A percentile compares a stretch with the other conserved stretches of the same genome.
These are phyloP conservation scores for Hetaerina americana DNA, from an alignment of 1,140 invertebrate genomes.

Conservation along the genomic window DNA sequence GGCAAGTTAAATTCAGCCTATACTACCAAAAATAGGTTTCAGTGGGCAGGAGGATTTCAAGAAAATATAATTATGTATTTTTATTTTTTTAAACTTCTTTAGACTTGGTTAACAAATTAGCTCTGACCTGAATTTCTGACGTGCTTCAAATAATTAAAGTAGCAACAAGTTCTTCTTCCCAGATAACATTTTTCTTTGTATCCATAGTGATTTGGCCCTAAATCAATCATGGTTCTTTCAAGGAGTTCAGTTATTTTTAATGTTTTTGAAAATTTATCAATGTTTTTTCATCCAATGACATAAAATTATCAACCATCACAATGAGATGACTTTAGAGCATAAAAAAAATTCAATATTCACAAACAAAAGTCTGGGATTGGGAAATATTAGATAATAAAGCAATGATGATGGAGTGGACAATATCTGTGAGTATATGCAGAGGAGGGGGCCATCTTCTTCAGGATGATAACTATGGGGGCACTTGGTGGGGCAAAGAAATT, in stretches of 20 bases:
- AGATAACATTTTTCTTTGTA: background rate
- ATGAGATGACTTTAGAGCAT: background rate
- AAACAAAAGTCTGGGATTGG: background rate
- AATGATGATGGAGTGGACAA: too few relatives aligned
- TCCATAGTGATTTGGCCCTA: background rate
- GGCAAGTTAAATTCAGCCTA: background rate
- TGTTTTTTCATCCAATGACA: too few relatives aligned
- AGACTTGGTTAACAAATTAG: background rate
- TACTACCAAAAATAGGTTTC: background rate
- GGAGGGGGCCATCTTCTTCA: background rate
- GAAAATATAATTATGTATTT: background rate
- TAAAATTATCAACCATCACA: background rate
- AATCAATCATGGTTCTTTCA: background rate
- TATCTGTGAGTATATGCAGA: too few relatives aligned
- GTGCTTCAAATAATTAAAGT: background rate
- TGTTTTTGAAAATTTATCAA: too few relatives aligned
- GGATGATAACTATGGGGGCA: background rate
- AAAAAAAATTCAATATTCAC: background rate
- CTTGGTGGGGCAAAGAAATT: background rate
- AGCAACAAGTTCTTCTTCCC: background rate
- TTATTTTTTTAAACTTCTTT: background rate
- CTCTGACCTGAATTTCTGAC: background rate
- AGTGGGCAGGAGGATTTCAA: background rate
- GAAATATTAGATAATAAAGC: background rate
- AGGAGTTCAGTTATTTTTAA: too few relatives aligned